Base-by-base conservation (phyloP, 2,888 invertebrate species). In the Nymphalis polychloros region DNA sequence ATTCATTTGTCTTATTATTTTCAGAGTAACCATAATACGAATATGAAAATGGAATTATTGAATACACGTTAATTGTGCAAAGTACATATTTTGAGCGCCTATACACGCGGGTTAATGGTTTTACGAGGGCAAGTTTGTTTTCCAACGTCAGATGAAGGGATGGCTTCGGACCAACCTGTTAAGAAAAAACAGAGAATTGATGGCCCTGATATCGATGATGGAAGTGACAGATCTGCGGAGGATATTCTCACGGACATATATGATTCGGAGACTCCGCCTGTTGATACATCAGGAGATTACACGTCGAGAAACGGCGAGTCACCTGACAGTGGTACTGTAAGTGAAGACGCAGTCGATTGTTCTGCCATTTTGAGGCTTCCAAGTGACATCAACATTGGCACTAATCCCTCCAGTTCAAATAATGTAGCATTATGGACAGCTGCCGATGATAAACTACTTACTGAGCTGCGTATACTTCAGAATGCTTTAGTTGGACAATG, bases 181-280 rank as follows among this genome's bases (percentile, higher is more conserved):
- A 97, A 96, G 85, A 97, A 97, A 93, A 95, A 97, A 84, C 95
- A 96, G 84, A 94, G 96, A 81, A 95, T 96, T 76, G 95, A 95
- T 76, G 93, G 93, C 10, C 94, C 94, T 13, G 93, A 94, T 72
- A 93, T 93, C 61, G 94, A 94, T 73, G 94, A 94, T 73, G 86
- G 84, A 41, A 87, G 89, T 63, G 93, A 92, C 70, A 89, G 91
- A 64, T 94, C 94, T 64, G 86, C 93, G 27, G 93, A 94, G 70
- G 93, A 93, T 72, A 90, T 87, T 61, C 83, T 90, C 48, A 84
- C 87, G 35, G 90, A 92, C 67, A 87, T 92, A 73, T 92, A 88
- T 63, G 89, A 92, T 67, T 79, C 88, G 2, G 89, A 84, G 75
- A 84, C 85, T n/a, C 82, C 86, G 19, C 80, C 89, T 35, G 84